Evolutionary conservation across 92 coral and sea anemone species (phyloP).

Genomic region (Palythoa grandis): DNA sequence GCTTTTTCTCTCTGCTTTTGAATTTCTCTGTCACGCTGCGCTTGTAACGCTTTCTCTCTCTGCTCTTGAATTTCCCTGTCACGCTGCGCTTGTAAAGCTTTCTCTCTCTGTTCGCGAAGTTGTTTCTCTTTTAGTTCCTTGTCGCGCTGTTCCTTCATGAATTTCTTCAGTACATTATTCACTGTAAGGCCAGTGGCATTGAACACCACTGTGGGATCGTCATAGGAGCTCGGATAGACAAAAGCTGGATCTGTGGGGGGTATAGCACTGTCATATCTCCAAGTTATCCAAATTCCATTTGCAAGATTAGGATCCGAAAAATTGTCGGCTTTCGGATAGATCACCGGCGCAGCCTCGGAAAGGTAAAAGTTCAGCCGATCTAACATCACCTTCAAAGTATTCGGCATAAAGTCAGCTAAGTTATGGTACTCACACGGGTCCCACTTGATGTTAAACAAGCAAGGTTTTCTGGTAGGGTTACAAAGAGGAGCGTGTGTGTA

Average conservation of each 20-base stretch:
- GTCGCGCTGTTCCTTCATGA: slow-evolving; percentile 70
- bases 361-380: slow-evolving; percentile 86
- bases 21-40: slow-evolving; percentile 22
- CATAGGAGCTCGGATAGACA: slow-evolving; percentile 89
- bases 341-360: slow-evolving; percentile 62
- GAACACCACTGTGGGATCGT: slow-evolving; percentile 69
- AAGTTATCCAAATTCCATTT: slow-evolving; percentile 94
- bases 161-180: slow-evolving; percentile 64
- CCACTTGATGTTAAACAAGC: slow-evolving; percentile 98
- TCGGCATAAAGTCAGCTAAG: slow-evolving; percentile 97
- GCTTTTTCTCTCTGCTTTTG: slow-evolving; percentile 2
- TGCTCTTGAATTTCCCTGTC: slow-evolving; percentile 47
- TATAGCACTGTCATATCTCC: slow-evolving; percentile 79
- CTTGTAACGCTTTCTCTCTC: slow-evolving; percentile 47
- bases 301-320: slow-evolving; percentile 82
- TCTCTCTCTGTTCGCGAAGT: neutral
- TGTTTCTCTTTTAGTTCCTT: neutral
- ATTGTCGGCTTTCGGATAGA: slow-evolving; percentile 88
- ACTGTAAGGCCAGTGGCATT: slow-evolving; percentile 59
- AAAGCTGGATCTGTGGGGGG: slow-evolving; percentile 76
- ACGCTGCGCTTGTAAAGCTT: slow-evolving; percentile 35
- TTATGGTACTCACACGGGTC: slow-evolving; percentile 99
- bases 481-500: slow-evolving; percentile 97
- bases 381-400: slow-evolving; percentile 93
- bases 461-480: slow-evolving; percentile 87